These are phyloP conservation scores for Herpetotheres cachinnans DNA, from an alignment of 2,113 vertebrate genomes.

Conservation along the genomic window DNA sequence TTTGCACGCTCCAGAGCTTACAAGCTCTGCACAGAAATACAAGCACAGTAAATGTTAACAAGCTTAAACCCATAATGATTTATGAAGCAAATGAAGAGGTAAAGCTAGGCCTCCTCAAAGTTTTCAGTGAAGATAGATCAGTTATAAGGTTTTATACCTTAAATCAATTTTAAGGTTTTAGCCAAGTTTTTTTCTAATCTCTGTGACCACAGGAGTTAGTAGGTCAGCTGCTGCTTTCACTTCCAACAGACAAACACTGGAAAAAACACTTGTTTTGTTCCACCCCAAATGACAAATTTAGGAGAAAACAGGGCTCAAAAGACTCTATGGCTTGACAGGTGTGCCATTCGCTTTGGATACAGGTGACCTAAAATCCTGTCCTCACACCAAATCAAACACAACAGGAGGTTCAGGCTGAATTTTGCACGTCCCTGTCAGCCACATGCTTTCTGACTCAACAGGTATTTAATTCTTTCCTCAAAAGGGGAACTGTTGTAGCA, in stretches of 20 bases:
- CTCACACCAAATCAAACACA: neutral
- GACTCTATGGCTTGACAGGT: neutral
- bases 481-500: neutral
- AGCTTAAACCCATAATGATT: neutral
- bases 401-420: neutral
- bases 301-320: neutral
- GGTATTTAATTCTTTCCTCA: neutral
- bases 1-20: neutral
- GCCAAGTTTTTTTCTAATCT: neutral
- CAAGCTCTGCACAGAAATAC: neutral
- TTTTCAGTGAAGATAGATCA: neutral
- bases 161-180: neutral
- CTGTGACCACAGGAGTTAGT: neutral
- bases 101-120: neutral
- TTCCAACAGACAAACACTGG: neutral
- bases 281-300: neutral
- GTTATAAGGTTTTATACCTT: neutral
- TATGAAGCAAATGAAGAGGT: neutral
- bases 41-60: too few relatives aligned
- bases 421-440: neutral
- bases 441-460: neutral
- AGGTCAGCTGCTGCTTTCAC: neutral
- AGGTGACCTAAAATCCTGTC: neutral
- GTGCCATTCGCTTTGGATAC: neutral
- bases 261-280: neutral